Evolutionary conservation across 2,113 vertebrate species (phyloP), one percentile per base, ranked within the genome.

Genomic region (Apus apus): DNA sequence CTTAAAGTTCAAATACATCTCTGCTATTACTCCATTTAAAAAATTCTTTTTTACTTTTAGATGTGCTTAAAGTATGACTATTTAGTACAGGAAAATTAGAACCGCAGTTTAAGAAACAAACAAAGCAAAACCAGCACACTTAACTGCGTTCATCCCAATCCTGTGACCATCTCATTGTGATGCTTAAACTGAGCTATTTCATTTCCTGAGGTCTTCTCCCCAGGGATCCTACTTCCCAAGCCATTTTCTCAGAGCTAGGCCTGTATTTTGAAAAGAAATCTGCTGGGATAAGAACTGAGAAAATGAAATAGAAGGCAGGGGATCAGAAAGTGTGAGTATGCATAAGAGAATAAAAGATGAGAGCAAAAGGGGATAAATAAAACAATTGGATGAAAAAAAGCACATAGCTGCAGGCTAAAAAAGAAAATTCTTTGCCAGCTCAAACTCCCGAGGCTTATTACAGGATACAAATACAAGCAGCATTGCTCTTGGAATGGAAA

Each of bases 221-320:
- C 85, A 72, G 91, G 91, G 93, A 97, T 78, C 20, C 73, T 50
- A 54, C 64, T 87, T 89, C 84, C 88, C 88, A 90, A 97, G 73
- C 36, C 81, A 91, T 96, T 97, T 97, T 96, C 95, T 97, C 85
- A 96, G 90, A 97, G 72, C 87, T 94, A 66, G 79, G 94, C 68
- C 79, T 80, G 29, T 81, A 81, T 95, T 97, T 94, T 96, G 78
- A 90, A 96, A 97, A 86, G 51, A 96, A 97, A 95, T 96, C 93
- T 96, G 78, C 78, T 90, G 82, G 94, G 95, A 97, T 91, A 82
- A 97, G 75, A 96, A 79, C 64, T 96, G 94, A 96, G 93, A 97
- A 98, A 97, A 97, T 95, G 75, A 97, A 97, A 97, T 87, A 95
- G 79, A 95, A 97, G 91, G 32, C 62, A 94, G 72, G 66, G 34